phyloP scores from a whole-genome alignment of 2,888 invertebrate species.

The Nematopogon swammerdamellus region DNA sequence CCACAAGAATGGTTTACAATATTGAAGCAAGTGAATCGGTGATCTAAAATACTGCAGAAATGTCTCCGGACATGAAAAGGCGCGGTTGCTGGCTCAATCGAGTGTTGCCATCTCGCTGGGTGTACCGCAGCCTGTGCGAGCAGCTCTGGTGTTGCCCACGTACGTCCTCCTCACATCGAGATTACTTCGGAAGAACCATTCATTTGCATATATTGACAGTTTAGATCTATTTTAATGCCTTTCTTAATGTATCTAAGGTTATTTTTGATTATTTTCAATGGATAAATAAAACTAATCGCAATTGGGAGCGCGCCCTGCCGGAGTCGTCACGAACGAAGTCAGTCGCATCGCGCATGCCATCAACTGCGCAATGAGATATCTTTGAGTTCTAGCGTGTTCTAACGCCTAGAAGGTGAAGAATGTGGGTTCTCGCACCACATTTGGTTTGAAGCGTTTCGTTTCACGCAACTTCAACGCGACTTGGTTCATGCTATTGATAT shows the following conservation, averaged over 20 bases:
- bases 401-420: background rate
- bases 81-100: too few species aligned
- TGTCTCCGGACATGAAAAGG: too few species aligned
- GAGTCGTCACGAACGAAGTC: background rate
- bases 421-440: background rate
- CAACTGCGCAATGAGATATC: background rate
- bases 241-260: background rate
- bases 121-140: too few species aligned
- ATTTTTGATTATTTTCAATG: background rate
- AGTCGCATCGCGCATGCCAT: background rate
- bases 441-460: background rate
- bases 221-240: conserved; percentile 22
- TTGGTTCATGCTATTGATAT: too few species aligned
- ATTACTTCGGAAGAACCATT: background rate
- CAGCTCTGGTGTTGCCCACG: background rate
- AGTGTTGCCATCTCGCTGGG: too few species aligned
- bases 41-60: too few species aligned
- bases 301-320: background rate
- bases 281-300: background rate
- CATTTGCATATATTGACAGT: conserved; percentile 27
- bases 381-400: background rate
- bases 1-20: too few species aligned
- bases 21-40: too few species aligned
- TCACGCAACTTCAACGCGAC: background rate
- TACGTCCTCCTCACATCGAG: background rate